Percentiles rank a stretch among this genome's conserved stretches.
phyloP scores from a whole-genome alignment of 2,113 vertebrate genomes.

The Marcusenius ussheri region DNA sequence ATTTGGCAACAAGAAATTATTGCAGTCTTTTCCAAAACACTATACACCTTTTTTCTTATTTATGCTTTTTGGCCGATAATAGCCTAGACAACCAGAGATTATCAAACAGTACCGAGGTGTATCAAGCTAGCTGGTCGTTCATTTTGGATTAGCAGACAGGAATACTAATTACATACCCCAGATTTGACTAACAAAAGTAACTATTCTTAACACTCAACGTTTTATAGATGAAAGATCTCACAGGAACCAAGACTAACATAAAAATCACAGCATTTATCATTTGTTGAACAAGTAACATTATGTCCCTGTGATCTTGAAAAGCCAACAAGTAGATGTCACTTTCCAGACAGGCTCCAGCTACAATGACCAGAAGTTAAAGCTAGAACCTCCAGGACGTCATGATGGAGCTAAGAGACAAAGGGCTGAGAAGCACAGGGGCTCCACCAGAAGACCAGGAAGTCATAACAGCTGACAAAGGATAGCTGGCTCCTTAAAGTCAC shows the following conservation, averaged over 20 bases:
- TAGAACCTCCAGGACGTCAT: background rate
- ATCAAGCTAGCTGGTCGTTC: background rate
- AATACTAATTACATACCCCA: background rate
- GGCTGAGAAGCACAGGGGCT: background rate
- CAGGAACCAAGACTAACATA: background rate
- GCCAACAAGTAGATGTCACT: background rate
- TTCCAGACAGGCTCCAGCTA: background rate
- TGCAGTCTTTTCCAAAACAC: background rate
- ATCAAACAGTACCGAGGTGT: background rate
- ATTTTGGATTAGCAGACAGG: constrained; percentile 1
- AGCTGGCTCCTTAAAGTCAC: background rate
- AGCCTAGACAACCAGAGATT: background rate
- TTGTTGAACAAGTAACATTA: background rate
- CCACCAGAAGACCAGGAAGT: background rate
- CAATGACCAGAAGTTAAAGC: background rate
- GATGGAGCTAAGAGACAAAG: background rate
- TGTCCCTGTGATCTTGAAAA: background rate
- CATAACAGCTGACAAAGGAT: background rate
- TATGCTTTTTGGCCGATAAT: background rate
- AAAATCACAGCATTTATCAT: background rate
- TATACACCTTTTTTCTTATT: background rate
- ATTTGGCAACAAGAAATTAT: background rate
- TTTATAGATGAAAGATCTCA: background rate
- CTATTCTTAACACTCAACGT: background rate
- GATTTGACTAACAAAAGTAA: background rate